Evolutionary conservation across 2,888 invertebrate species (phyloP).

Genomic region (Alentia gelatinosa): DNA sequence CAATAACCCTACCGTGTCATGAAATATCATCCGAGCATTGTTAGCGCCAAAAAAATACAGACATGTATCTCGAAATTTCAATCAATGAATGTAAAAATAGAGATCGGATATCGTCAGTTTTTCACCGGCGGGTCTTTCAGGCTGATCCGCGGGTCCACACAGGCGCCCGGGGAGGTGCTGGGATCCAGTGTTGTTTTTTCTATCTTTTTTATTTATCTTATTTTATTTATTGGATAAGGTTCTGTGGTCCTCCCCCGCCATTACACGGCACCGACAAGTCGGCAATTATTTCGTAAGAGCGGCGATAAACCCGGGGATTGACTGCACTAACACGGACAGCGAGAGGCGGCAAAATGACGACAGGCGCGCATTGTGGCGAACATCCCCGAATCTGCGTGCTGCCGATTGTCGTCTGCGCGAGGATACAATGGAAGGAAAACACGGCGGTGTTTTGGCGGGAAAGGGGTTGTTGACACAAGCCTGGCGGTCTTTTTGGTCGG

Average conservation of each 20-base stretch:
- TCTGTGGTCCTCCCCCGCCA: not conserved
- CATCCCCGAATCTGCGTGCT: not conserved
- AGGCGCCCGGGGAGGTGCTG: not conserved
- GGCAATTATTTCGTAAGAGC: conserved; percentile 13
- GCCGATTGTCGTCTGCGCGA: conserved; percentile 6
- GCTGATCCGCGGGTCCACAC: not conserved
- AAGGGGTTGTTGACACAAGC: conserved; percentile 25
- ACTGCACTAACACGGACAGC: not conserved
- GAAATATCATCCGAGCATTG: not conserved
- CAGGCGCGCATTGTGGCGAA: not conserved
- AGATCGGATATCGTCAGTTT: not conserved
- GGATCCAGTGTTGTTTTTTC: not conserved
- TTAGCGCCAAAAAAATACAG: not conserved
- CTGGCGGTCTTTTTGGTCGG: not conserved
- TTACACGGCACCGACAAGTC: not conserved
- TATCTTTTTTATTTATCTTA: too few species aligned
- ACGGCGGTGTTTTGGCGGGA: conserved; percentile 22
- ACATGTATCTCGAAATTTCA: not conserved
- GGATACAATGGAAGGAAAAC: not conserved
- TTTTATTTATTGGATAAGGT: too few species aligned
- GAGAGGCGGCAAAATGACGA: not conserved
- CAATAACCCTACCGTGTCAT: not conserved
- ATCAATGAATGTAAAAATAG: not conserved
- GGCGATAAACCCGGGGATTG: not conserved
- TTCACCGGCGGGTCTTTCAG: not conserved